Evolutionary conservation across 2,888 invertebrate genomes (phyloP), one percentile per base, ranked within the genome.

Genomic region (Lepidonotus clava): DNA sequence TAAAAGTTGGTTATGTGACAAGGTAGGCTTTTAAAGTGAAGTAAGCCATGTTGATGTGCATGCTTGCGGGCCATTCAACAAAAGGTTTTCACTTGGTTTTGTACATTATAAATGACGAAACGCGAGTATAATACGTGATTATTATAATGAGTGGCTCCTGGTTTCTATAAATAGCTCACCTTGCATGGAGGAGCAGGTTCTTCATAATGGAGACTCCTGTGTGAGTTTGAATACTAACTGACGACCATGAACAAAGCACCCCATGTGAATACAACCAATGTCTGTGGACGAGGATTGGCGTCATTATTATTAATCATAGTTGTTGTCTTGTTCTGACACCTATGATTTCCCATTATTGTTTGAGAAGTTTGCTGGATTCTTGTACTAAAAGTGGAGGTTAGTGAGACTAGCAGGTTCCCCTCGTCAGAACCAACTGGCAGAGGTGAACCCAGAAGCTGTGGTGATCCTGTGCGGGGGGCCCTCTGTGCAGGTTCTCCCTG

Each of bases 341-440:
- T 71, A 71, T 36, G 1, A 71, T 61, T 61, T 61, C 11, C 24
- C 28, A 61, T 28, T 24, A 61, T 61, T 61, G 61, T 61, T 61
- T 61, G 24, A 61, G 61, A 61, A 61, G 61, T 61, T 61, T 61
- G 24, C 61, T 2, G 61, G 14, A 61, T 61, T 61, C 61, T 61
- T 61, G 8, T 46, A 46, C 8, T 11, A 46, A 18, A 46, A 46
- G 18, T 46, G 8, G 18, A 71, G 34, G 71, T 18, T 38, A n/a
- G 71, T 38, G 36, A 71, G 34, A 36, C 38, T 71, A 11, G 38
- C 34, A 14, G 71, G 21, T 5, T 11, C n/a, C 24, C 21, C 56
- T n/a, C n/a, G n/a, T n/a, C n/a, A n/a, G n/a, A n/a, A n/a, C n/a
- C n/a, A n/a, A n/a, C n/a, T n/a, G n/a, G n/a, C n/a, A n/a, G n/a